These are phyloP conservation scores for Aphis gossypii DNA, from an alignment of 1,140 invertebrate genomes.

Conservation along the genomic window DNA sequence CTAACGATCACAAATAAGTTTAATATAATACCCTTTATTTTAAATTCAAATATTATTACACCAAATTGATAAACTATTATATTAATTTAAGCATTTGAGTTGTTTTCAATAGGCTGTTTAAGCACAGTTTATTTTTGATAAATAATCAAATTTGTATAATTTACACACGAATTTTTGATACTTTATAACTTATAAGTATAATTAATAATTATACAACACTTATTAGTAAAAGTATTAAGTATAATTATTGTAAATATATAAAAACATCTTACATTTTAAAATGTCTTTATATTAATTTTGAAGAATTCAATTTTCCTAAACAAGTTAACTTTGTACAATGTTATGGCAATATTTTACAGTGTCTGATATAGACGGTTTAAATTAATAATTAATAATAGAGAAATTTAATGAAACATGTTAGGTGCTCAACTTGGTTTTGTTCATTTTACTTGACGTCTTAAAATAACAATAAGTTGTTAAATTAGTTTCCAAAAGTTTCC, in stretches of 20 bases:
- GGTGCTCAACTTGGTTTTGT: not conserved
- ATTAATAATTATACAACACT: no score
- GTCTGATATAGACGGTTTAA: conserved; percentile 7
- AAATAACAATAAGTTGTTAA: not conserved
- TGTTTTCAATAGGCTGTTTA: not conserved
- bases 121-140: not conserved
- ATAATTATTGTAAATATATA: not conserved
- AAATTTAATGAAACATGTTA: not conserved
- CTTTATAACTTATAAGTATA: not conserved
- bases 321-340: not conserved
- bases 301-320: not conserved
- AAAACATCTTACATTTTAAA: not conserved
- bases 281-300: not conserved
- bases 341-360: not conserved
- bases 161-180: not conserved
- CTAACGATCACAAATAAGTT: not conserved
- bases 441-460: not conserved
- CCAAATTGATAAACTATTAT: not conserved
- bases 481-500: not conserved
- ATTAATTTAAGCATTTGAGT: not conserved
- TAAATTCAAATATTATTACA: not conserved
- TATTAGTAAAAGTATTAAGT: no score
- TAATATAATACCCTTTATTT: not conserved
- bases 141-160: not conserved
- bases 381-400: not conserved